Evolutionary conservation across 1,140 invertebrate genomes (phyloP).

Genomic region (Drosophila nebulosa): DNA sequence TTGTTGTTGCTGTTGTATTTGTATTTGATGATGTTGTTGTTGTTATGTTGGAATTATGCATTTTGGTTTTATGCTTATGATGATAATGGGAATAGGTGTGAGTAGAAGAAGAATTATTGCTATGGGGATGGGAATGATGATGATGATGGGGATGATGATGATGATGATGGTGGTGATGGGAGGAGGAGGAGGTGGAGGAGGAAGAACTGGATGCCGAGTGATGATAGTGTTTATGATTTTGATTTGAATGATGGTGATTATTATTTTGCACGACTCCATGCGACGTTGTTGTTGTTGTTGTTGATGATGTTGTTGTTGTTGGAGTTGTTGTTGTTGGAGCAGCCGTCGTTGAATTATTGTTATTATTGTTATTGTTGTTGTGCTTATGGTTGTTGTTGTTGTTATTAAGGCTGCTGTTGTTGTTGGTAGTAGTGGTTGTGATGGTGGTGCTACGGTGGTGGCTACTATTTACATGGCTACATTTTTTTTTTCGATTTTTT

Average conservation of each 20-base stretch:
- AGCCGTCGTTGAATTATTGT: slow-evolving; percentile 49
- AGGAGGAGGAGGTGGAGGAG: slow-evolving; percentile 9
- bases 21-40: slow-evolving; percentile 28
- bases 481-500: slow-evolving; percentile 33
- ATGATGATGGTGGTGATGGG: slow-evolving; percentile 19
- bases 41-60: slow-evolving; percentile 54
- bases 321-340: slow-evolving; percentile 31
- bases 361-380: slow-evolving; percentile 40
- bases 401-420: slow-evolving; percentile 57
- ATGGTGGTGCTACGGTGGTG: slow-evolving; percentile 58
- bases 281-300: slow-evolving; percentile 39
- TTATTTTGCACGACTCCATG: slow-evolving; percentile 44
- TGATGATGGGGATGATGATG: slow-evolving; percentile 6
- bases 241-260: slow-evolving; percentile 30
- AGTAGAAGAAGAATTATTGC: too few species aligned
- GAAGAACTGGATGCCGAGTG: slow-evolving; percentile 13
- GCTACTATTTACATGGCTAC: slow-evolving; percentile 80
- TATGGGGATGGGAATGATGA: slow-evolving; percentile 22
- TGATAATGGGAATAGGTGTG: slow-evolving; percentile 34
- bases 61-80: slow-evolving; percentile 55
- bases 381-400: slow-evolving; percentile 59
- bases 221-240: slow-evolving; percentile 38
- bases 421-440: slow-evolving; percentile 45
- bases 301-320: slow-evolving; percentile 14
- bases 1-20: slow-evolving; percentile 32